A percentile compares a stretch with the other conserved stretches of the same genome.
Evolutionary conservation across 2,797 vertebrate species (phyloP).

Genomic region (Tapirus indicus): DNA sequence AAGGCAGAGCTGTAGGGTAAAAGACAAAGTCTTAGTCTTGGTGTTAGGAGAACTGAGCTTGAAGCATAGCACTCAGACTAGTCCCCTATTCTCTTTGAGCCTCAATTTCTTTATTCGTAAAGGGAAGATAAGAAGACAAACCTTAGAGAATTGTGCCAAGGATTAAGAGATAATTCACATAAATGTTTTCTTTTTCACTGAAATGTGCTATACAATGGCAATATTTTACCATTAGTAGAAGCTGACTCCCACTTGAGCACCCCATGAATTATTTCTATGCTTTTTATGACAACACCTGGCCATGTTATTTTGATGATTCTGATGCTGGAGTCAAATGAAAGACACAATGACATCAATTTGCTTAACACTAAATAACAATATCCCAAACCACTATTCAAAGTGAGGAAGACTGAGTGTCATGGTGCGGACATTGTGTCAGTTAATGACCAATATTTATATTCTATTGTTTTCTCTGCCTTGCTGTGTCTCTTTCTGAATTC

Average conservation of each 20-base stretch:
- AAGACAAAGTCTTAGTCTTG: background rate
- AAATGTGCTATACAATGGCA: slow-evolving; percentile 2
- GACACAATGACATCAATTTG: background rate
- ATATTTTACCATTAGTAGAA: background rate
- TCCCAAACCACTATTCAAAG: background rate
- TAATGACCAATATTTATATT: background rate
- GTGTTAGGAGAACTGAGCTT: background rate
- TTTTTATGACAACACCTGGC: slow-evolving; percentile 15
- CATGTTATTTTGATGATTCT: slow-evolving; percentile 20
- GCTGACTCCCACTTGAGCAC: background rate
- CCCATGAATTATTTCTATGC: slow-evolving; percentile 10
- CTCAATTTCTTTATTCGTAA: background rate
- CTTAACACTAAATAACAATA: background rate
- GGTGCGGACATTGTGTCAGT: background rate
- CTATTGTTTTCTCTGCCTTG: background rate
- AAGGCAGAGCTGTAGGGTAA: background rate
- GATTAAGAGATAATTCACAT: background rate
- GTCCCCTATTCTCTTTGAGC: background rate
- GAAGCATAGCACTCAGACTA: background rate
- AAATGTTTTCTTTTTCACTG: background rate
- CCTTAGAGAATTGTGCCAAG: background rate
- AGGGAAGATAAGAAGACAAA: background rate
- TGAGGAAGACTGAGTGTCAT: background rate
- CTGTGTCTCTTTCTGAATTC: slow-evolving; percentile 9
- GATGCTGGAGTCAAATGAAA: slow-evolving; percentile 29